phyloP scores from a whole-genome alignment of 2,888 invertebrate species.

The Habrosyne pyritoides region DNA sequence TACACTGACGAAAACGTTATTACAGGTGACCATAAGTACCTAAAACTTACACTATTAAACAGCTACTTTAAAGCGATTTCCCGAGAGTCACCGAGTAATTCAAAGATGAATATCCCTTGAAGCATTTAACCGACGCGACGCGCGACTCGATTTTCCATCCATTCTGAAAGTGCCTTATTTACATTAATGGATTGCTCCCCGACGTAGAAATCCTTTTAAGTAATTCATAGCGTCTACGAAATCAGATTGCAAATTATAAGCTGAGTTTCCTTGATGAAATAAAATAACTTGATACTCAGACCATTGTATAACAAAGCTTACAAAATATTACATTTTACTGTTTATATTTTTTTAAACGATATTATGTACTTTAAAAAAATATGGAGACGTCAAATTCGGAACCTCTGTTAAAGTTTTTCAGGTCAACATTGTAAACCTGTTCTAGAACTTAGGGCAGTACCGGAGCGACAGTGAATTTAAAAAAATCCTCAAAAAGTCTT shows the following conservation, averaged over 20 bases:
- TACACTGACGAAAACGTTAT: too few species aligned
- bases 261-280: neutral
- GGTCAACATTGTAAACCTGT: too few species aligned
- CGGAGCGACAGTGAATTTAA: neutral
- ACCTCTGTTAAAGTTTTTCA: too few species aligned
- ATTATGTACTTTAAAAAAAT: too few species aligned
- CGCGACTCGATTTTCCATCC: neutral
- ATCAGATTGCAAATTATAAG: neutral
- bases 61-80: neutral
- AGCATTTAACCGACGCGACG: neutral
- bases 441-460: too few species aligned
- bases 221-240: neutral
- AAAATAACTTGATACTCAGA: neutral
- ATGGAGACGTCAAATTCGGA: too few species aligned
- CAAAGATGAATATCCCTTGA: neutral
- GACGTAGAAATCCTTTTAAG: slow-evolving; percentile 1
- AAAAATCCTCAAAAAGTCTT: neutral
- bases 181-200: slow-evolving; percentile 7
- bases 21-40: too few species aligned
- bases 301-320: neutral
- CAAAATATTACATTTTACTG: too few species aligned
- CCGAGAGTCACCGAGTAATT: neutral
- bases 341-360: too few species aligned
- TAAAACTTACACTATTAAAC: neutral
- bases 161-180: slow-evolving; percentile 5